Evolutionary conservation across 2,113 vertebrate genomes (phyloP).

Genomic region (Phodopus roborovskii): DNA sequence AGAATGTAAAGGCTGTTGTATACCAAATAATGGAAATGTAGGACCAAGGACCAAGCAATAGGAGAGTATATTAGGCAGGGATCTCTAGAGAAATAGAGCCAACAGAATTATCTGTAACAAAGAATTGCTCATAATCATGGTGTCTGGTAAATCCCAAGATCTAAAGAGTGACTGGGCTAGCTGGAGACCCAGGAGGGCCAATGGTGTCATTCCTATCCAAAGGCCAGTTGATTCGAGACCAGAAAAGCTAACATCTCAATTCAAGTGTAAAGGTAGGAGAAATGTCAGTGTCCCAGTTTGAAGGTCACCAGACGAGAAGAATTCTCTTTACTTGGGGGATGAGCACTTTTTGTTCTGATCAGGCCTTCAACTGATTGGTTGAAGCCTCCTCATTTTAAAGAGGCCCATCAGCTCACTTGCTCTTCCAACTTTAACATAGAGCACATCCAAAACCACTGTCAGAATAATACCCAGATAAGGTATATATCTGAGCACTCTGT

Average conservation of each 20-base stretch:
- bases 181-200: neutral
- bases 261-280: neutral
- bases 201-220: neutral
- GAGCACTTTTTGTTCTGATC: neutral
- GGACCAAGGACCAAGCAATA: neutral
- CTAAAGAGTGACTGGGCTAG: neutral
- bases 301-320: neutral
- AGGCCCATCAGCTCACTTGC: neutral
- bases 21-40: neutral
- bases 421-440: neutral
- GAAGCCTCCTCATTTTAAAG: neutral
- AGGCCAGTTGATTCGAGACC: neutral
- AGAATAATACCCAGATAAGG: neutral
- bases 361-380: neutral
- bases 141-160: neutral
- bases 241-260: neutral
- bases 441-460: neutral
- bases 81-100: neutral
- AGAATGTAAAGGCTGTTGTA: neutral
- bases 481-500: neutral
- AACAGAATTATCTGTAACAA: neutral
- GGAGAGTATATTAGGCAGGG: neutral
- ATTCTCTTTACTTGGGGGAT: neutral
- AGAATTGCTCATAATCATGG: neutral
- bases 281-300: neutral